Percentiles rank a stretch among this genome's conserved stretches.
Conservation (phyloP, 2,113 vertebrate species). For the Lagopus muta region DNA sequence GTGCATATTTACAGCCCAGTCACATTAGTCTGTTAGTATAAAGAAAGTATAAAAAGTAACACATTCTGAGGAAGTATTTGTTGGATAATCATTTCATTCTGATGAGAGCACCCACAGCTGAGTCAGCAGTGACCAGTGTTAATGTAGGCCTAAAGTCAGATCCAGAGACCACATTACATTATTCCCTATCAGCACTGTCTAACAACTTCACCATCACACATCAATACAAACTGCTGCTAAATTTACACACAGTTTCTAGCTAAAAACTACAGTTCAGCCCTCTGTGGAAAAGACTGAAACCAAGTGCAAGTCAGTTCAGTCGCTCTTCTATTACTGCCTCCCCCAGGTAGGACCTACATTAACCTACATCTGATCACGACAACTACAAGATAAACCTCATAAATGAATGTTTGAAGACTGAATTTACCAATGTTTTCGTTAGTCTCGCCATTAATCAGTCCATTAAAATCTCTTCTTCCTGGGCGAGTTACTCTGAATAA, state of each 20-base stretch:
- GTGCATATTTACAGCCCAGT: neutral
- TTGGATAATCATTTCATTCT: neutral
- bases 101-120: neutral
- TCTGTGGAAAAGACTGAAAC: neutral
- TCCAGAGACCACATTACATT: neutral
- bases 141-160: neutral
- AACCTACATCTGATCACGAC: neutral
- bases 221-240: neutral
- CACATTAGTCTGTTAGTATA: neutral
- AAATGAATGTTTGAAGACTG: neutral
- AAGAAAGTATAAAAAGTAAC: neutral
- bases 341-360: neutral
- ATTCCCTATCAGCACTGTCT: neutral
- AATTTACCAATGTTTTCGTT: constrained; percentile 95
- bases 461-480: constrained; percentile 89
- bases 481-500: constrained; percentile 96
- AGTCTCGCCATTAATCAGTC: constrained; percentile 91
- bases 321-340: neutral
- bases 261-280: neutral
- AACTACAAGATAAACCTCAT: neutral
- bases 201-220: neutral
- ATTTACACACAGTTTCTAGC: neutral
- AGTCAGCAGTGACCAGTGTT: neutral
- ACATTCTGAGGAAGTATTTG: neutral
- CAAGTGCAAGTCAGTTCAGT: neutral